Evolutionary conservation across 2,888 invertebrate genomes (phyloP), one percentile per base, ranked within the genome.

Genomic region (Aporophyla nigra): DNA sequence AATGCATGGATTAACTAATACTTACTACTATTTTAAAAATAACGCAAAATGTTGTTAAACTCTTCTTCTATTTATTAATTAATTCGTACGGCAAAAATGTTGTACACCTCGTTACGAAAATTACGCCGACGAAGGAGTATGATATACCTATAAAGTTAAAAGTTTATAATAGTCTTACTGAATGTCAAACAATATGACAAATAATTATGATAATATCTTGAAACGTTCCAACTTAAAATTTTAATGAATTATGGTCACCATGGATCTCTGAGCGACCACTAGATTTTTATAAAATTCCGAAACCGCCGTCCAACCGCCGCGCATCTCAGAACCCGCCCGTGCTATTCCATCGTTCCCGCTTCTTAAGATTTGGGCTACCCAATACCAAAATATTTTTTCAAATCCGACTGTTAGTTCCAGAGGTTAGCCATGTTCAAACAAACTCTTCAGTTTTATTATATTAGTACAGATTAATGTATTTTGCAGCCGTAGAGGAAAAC

Each of bases 1-100:
- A 67, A 63, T 53, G 65, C 24, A 76, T 10, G 9, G n/a, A 46
- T 40, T 59, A 56, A 62, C 16, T 46, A 12, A 46, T 27, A 51
- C n/a, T 33, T 27, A 46, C n/a, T 27, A 21, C 14, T 10, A 21
- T 21, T 59, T 58, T 46, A n/a, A 54, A n/a, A 54, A 61, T 21
- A 67, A 21, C 21, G 12, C 33, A 58, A 51, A 54, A 59, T 19
- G 65, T 24, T 62, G n/a, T n/a, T n/a, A n/a, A n/a, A n/a, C n/a
- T n/a, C n/a, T n/a, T n/a, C n/a, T n/a, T n/a, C n/a, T n/a, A n/a
- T n/a, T n/a, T n/a, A n/a, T n/a, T n/a, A n/a, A n/a, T n/a, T n/a
- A n/a, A n/a, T n/a, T n/a, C n/a, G n/a, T n/a, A n/a, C n/a, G n/a
- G n/a, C n/a, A n/a, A n/a, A n/a, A n/a, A n/a, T n/a, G n/a, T n/a